Evolutionary conservation across 2,113 vertebrate genomes (phyloP).

Genomic region (Pangasianodon gigas): DNA sequence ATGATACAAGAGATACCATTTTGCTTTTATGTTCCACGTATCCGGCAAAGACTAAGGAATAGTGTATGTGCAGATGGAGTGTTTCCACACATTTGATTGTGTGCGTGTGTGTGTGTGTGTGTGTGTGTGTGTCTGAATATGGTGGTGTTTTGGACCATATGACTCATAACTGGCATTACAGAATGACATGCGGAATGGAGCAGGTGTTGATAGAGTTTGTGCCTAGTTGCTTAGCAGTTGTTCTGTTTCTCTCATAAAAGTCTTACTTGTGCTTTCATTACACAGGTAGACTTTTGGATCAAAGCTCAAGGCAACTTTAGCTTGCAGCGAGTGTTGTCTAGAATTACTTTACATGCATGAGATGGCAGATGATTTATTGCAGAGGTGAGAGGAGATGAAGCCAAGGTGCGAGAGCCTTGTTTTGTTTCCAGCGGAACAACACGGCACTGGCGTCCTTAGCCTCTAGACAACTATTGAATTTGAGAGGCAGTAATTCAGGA

Average conservation of each 20-base stretch:
- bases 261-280: slow-evolving; percentile 18
- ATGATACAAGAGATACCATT: slow-evolving; percentile 46
- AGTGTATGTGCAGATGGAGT: slow-evolving; percentile 14
- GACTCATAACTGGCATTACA: slow-evolving; percentile 20
- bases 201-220: slow-evolving; percentile 31
- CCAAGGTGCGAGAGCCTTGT: slow-evolving; percentile 61
- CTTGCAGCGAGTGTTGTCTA: slow-evolving; percentile 53
- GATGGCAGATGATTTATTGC: slow-evolving; percentile 68
- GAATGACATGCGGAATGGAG: slow-evolving; percentile 21
- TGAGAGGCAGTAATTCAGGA: slow-evolving; percentile 48
- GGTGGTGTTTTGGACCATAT: slow-evolving; percentile 16
- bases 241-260: slow-evolving; percentile 20
- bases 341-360: slow-evolving; percentile 69
- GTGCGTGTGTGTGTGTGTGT: slow-evolving; percentile 14
- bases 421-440: slow-evolving; percentile 46
- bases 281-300: slow-evolving; percentile 39
- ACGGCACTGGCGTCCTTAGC: slow-evolving; percentile 39
- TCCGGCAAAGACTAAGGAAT: slow-evolving; percentile 30
- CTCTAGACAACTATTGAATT: slow-evolving; percentile 48
- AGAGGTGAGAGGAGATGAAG: slow-evolving; percentile 62
- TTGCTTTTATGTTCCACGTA: slow-evolving; percentile 50
- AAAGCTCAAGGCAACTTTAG: slow-evolving; percentile 52
- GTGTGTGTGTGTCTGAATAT: slow-evolving; percentile 5
- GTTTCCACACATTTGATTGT: slow-evolving; percentile 6
- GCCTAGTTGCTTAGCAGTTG: not conserved